Evolutionary conservation across 2,888 invertebrate species (phyloP), one percentile per base, ranked within the genome.

Genomic region (Scrobipalpa costella): DNA sequence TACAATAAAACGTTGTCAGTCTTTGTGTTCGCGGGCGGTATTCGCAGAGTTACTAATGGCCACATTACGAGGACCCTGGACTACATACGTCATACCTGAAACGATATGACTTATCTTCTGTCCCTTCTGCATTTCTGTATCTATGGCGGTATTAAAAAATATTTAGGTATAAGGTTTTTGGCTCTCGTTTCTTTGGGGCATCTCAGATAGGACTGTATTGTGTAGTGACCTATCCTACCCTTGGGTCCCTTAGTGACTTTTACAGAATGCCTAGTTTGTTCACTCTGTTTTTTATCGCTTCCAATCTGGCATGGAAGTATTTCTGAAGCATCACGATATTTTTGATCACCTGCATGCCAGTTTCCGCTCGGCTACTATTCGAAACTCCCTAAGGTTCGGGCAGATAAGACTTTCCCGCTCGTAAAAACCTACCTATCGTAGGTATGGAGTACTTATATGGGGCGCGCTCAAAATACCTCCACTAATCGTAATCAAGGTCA

Each of bases 21-120:
- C 83, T 85, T 88, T 85, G 85, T 86, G 84, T 77, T 81, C 83
- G 71, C 80, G 75, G 76, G 77, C 83, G 78, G 79, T 80, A 84
- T 88, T 83, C 81, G 81, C 84, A 72, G 81, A 85, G 80, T 89
- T 87, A 89, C 86, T 90, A 90, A 91, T 89, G 89, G 83, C 81
- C 71, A 71, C 84, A 86, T 88, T 87, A 85, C 80, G 77, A 76
- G 76, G 73, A 78, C 68, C 68, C 73, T 71, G 74, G 68, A 75
- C 78, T 78, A 74, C 76, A 80, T 80, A 81, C 80, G 77, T 81
- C 80, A 78, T 73, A 71, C 67, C 38, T 40, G 57, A 13, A 52
- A 63, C n/a, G n/a, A 17, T 61, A 57, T 40, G 7, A 57, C 27
- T 55, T 55, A 33, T 47, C 50, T 50, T 5, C 19, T 19, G 3